These are phyloP conservation scores for Herpetotheres cachinnans DNA, from an alignment of 2,113 vertebrate species.

Conservation along the genomic window DNA sequence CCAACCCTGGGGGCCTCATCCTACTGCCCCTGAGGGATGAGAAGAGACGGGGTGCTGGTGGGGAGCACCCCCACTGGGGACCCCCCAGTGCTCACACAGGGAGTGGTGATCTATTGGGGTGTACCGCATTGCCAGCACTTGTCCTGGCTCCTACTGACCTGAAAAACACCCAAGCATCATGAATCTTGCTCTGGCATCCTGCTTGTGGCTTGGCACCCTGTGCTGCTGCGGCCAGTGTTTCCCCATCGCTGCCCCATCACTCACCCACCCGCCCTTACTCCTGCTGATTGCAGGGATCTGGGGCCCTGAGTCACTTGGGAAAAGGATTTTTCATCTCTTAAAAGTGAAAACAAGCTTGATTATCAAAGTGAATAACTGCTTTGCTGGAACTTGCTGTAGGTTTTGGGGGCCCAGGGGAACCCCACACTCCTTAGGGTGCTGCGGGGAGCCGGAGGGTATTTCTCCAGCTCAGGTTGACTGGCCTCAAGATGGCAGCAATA, in stretches of 20 bases:
- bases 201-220: neutral
- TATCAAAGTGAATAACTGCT: neutral
- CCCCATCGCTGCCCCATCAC: accelerated
- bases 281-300: neutral
- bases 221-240: accelerated
- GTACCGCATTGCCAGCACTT: neutral
- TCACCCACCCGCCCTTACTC: neutral
- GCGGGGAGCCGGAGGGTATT: neutral
- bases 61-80: neutral
- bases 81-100: neutral
- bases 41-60: neutral
- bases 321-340: neutral
- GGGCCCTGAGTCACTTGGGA: neutral
- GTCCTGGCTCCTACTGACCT: neutral
- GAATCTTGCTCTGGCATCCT: neutral
- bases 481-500: slow-evolving; percentile 24
- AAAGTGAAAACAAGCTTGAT: neutral
- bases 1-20: neutral
- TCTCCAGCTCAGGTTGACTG: neutral
- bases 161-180: accelerated
- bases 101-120: accelerated
- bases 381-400: neutral
- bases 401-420: neutral
- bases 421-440: neutral
- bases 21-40: accelerated